Evolutionary conservation across 2,113 vertebrate genomes (phyloP).

Genomic region (Notarius quadriscutis): DNA sequence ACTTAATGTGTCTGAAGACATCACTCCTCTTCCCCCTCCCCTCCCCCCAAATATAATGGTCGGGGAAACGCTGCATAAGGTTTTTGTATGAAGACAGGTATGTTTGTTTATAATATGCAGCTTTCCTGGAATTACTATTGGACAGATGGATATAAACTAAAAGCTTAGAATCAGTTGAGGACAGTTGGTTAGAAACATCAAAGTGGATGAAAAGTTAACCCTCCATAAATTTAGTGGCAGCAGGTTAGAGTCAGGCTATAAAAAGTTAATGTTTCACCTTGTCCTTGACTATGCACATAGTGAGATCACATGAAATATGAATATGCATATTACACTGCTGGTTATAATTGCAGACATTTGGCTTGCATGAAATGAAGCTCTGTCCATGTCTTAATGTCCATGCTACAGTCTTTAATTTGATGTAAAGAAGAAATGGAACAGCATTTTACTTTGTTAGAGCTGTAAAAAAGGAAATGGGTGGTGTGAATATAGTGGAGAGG

Average conservation of each 20-base stretch:
- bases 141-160: background rate
- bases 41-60: too few species aligned
- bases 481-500: background rate
- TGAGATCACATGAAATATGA: background rate
- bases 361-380: background rate
- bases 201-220: background rate
- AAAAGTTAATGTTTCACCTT: background rate
- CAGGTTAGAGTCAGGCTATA: background rate
- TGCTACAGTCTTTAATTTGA: background rate
- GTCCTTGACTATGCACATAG: background rate
- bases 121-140: background rate
- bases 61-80: too few species aligned
- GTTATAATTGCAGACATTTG: background rate
- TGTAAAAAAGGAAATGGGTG: background rate
- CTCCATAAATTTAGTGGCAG: background rate
- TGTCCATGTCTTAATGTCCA: background rate
- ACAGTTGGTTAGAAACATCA: background rate
- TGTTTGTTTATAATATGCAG: background rate
- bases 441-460: background rate
- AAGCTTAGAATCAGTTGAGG: background rate
- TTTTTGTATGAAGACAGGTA: background rate
- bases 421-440: background rate
- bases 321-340: background rate
- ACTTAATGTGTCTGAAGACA: too few species aligned
- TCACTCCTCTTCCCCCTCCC: too few species aligned